Percentiles rank a stretch among this genome's conserved stretches.
Conservation (phyloP, 1,140 invertebrate species). For the Musca domestica region DNA sequence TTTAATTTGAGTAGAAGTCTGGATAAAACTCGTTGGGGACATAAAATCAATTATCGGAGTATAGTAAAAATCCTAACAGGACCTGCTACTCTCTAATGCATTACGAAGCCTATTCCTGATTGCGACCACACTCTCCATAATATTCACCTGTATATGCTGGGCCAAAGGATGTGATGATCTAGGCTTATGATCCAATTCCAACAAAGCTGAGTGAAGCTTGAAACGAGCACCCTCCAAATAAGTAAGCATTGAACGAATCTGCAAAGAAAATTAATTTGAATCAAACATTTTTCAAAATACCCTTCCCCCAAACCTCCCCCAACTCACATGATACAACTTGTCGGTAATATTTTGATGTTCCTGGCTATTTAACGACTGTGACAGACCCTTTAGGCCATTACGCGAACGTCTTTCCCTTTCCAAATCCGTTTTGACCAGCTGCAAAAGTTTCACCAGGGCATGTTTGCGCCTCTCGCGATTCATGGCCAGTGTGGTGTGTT, state of each 20-base stretch:
- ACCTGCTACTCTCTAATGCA: too few species aligned
- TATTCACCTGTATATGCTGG: constrained; percentile 67
- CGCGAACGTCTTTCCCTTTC: constrained; percentile 82
- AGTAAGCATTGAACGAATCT: constrained; percentile 90
- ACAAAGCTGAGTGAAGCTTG: constrained; percentile 79
- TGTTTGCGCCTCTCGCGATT: constrained; percentile 84
- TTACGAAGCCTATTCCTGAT: too few species aligned
- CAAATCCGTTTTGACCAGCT: constrained; percentile 79
- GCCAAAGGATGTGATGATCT: constrained; percentile 76
- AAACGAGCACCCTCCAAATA: constrained; percentile 87
- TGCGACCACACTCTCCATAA: too few species aligned
- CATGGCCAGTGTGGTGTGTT: constrained; percentile 91
- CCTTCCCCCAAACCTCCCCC: neutral
- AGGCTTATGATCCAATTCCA: constrained; percentile 75
- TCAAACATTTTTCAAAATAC: neutral
- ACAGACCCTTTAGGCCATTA: constrained; percentile 83
- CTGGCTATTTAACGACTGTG: constrained; percentile 84
- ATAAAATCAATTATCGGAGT: too few species aligned
- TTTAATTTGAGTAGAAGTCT: too few species aligned
- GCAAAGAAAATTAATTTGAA: constrained; percentile 34
- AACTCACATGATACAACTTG: constrained; percentile 80
- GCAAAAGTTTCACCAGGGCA: constrained; percentile 77
- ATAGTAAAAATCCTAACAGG: too few species aligned
- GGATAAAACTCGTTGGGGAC: too few species aligned
- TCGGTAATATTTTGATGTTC: constrained; percentile 91